Percentiles rank a stretch among this genome's conserved stretches.
Conservation (phyloP, 2,888 invertebrate genomes). For the Drosophila prostipennis region DNA sequence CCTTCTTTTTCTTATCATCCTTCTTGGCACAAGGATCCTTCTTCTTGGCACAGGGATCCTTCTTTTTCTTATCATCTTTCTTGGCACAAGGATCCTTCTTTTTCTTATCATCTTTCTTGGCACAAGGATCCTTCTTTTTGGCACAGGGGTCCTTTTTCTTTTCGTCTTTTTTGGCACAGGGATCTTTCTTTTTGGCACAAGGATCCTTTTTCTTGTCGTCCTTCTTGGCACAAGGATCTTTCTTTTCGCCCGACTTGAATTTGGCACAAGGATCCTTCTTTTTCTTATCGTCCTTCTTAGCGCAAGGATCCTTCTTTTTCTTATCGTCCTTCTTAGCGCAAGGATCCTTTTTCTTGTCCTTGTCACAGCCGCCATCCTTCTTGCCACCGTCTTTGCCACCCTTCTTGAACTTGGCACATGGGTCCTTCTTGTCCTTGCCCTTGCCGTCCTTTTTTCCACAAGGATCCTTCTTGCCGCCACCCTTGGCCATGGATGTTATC, state of each 20-base stretch:
- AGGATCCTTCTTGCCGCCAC: conserved; percentile 13
- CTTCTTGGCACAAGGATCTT: conserved; percentile 23
- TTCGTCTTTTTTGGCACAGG: not conserved
- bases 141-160: conserved; percentile 12
- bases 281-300: conserved; percentile 19
- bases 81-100: conserved; percentile 11
- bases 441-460: conserved; percentile 1
- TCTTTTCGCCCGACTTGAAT: no score
- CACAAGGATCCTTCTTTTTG: conserved; percentile 17
- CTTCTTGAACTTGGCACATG: conserved; percentile 5
- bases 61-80: conserved; percentile 29
- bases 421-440: conserved; percentile 5
- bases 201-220: conserved; percentile 13
- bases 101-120: conserved; percentile 31
- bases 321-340: conserved; percentile 25
- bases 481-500: conserved; percentile 40
- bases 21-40: conserved; percentile 24
- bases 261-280: conserved; percentile 3
- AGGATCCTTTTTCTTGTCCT: conserved; percentile 19
- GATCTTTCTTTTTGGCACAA: conserved; percentile 22
- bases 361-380: not conserved
- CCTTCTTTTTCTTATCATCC: conserved; percentile 22
- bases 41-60: conserved; percentile 41
- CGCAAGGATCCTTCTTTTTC: conserved; percentile 21
- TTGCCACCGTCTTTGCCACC: not conserved